Evolutionary conservation across 2,888 invertebrate species (phyloP), one percentile per base, ranked within the genome.

Genomic region (Phytoseiulus persimilis): DNA sequence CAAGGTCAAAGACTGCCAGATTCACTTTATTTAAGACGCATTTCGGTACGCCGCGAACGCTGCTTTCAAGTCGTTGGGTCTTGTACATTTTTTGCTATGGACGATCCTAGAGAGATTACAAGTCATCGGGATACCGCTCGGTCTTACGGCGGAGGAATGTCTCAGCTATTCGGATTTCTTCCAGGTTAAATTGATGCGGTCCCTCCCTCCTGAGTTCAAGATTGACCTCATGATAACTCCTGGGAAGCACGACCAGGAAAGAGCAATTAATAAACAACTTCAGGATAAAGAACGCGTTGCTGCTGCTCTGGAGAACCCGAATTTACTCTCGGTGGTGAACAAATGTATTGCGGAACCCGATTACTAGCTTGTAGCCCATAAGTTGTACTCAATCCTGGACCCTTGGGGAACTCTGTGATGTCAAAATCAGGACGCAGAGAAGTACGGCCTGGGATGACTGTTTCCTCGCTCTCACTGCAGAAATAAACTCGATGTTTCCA

Each of bases 281-380:
- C 97, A 97, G 0, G 99, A 99, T 92, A 99, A 99, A 92, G 99
- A 99, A 93, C 93, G 99, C 91, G 97, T 99, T 0, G 98, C 98
- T 0, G 99, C 99, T 0, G 99, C 99, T 0, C 93, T 99, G 91
- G 99, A 99, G 93, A 99, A 99, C 93, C 94, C 94, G 32, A 96
- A 97, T 92, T 94, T 99, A 0, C 95, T 98, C 83, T 95, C 96
- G 93, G 97, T 98, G 28, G 97, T 99, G 9, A 98, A 99, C 93
- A 96, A 97, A 92, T 99, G 99, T 92, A 94, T 98, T 32, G 28
- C 90, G 5, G 87, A 87, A 14, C 87, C 33, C 32, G 33, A 87
- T 6, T 87, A 87, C 39, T 87, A 87, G 32, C 5, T 9, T 65
- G 23, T 28, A 6, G 65, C 18, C 65, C 18, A 65, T 2, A 23